A percentile compares a stretch with the other conserved stretches of the same genome.
Conservation (phyloP, 2,888 invertebrate species). For the Athalia cordata region DNA sequence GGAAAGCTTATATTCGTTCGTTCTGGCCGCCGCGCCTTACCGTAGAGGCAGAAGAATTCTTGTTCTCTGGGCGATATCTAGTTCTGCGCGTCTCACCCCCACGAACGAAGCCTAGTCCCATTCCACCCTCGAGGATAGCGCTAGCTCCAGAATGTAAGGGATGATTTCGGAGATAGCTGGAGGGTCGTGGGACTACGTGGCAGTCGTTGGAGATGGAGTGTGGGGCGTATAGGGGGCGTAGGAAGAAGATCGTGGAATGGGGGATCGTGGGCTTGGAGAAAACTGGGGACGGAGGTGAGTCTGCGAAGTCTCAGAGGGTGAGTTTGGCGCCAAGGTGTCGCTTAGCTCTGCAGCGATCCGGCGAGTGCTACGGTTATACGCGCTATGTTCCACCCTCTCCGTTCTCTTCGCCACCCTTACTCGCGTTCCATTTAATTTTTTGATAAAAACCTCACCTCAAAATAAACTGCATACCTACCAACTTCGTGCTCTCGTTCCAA, state of each 20-base stretch:
- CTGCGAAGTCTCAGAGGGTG: constrained; percentile 72
- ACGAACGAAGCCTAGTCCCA: constrained; percentile 49
- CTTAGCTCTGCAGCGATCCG: constrained; percentile 52
- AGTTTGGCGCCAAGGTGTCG: constrained; percentile 74
- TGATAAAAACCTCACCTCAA: background rate
- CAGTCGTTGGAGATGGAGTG: constrained; percentile 66
- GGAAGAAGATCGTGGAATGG: constrained; percentile 54
- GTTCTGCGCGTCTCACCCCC: constrained; percentile 44
- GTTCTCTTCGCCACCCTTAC: background rate
- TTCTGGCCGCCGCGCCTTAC: constrained; percentile 11
- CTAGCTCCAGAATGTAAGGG: constrained; percentile 70
- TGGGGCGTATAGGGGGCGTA: constrained; percentile 57
- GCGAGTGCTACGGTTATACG: constrained; percentile 10
- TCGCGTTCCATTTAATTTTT: constrained; percentile 34
- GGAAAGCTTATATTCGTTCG: constrained; percentile 29
- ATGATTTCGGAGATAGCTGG: constrained; percentile 73
- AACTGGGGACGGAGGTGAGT: constrained; percentile 69
- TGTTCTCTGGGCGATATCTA: constrained; percentile 42
- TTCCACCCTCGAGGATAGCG: constrained; percentile 56
- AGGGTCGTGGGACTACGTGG: constrained; percentile 69
- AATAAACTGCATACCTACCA: background rate
- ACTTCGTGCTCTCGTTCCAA: constrained; percentile 40
- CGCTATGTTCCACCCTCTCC: background rate
- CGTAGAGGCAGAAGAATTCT: constrained; percentile 33
- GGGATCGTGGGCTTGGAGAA: constrained; percentile 50